Conservation (phyloP, 92 coral and sea anemone species). For the Actinostola sp. region DNA sequence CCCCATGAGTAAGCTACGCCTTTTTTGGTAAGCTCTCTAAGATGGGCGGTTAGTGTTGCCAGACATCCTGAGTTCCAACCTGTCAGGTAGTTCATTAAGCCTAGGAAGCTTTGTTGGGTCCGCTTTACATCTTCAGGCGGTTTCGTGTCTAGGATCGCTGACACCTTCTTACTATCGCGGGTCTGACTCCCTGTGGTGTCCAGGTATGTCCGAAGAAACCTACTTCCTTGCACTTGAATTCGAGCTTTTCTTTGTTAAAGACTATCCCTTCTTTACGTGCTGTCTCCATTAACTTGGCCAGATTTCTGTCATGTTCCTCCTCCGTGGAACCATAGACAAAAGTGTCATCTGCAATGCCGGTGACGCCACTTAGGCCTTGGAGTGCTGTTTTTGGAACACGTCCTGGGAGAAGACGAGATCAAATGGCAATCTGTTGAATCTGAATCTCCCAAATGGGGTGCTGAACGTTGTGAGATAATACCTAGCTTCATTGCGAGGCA, state of each 20-base stretch:
- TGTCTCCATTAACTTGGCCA: constrained; percentile 31
- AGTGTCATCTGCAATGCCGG: constrained; percentile 58
- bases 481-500: constrained; percentile 12
- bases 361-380: constrained; percentile 43
- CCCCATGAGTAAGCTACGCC: constrained; percentile 23
- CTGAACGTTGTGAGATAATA: constrained; percentile 51
- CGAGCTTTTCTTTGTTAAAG: constrained; percentile 31
- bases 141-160: constrained; percentile 36
- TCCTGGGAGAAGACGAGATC: constrained; percentile 61
- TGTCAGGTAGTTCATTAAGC: no score
- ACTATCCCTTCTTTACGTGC: constrained; percentile 35
- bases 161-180: constrained; percentile 42
- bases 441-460: constrained; percentile 23
- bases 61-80: constrained; percentile 25
- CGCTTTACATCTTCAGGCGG: constrained; percentile 37
- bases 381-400: constrained; percentile 55
- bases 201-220: constrained; percentile 21
- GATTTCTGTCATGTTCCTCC: constrained; percentile 36
- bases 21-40: constrained; percentile 42
- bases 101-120: no score
- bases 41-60: constrained; percentile 25
- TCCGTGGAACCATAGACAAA: constrained; percentile 49
- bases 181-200: no score
- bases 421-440: constrained; percentile 50
- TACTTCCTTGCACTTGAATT: constrained; percentile 23